Base-by-base conservation (phyloP, 2,888 invertebrate species). In the Trissolcus japonicus region DNA sequence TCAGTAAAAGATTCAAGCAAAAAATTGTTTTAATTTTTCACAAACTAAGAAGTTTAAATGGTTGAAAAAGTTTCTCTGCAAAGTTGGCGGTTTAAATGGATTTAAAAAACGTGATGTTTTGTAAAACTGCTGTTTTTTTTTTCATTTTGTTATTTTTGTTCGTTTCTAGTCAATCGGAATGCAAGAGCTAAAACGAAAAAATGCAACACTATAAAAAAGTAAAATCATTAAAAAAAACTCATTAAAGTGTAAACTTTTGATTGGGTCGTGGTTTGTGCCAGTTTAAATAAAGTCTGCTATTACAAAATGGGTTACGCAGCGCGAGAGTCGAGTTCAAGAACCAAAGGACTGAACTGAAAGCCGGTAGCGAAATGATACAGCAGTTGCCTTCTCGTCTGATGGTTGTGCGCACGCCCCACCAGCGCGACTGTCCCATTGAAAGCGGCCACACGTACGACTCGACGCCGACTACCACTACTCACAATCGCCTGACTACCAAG, bases 231-330 rank as follows among this genome's bases (percentile, higher is more conserved):
- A 41, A 43, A 35, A 43, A 6, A 43, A 7, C n/a, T 43, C 21
- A 6, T 9, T 63, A 43, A 19, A 67, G 46, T 59, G 59, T 4
- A 54, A 25, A 25, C n/a, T 65, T 76, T 78, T 71, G 80, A 80
- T 79, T 80, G 67, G 78, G 76, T 77, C 81, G 81, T 83, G 84
- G 83, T 85, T 86, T 83, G 85, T 85, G 85, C 86, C 85, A 84
- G 85, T 85, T 83, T 11, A 82, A 82, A 84, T 85, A 86, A 88
- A 88, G 88, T 88, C 87, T 87, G 87, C 88, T 88, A 86, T 88
- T 89, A 88, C 88, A 89, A 88, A 88, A 89, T 89, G 85, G 88
- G 88, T 89, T 88, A 88, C 87, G 88, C 86, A 85, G 86, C 86
- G 84, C 85, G 85, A 87, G 86, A 87, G 86, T 84, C 79, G 84